Evolutionary conservation across 2,888 invertebrate species (phyloP), one percentile per base, ranked within the genome.

Genomic region (Rhagophthalmus giganteus): DNA sequence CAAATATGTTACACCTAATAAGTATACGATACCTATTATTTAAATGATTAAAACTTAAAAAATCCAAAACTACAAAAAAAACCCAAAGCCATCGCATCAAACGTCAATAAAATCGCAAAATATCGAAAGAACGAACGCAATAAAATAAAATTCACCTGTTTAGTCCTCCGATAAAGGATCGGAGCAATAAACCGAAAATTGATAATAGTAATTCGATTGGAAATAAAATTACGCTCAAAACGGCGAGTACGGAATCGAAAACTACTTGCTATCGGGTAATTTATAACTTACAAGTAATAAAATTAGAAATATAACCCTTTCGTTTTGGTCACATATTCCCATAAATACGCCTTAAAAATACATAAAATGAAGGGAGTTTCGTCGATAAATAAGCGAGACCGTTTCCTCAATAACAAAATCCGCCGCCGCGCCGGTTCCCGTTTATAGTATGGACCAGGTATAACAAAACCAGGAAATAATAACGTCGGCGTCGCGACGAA

Each of bases 301-400:
- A 48, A 48, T 48, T 35, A 41, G 41, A 48, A 49, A 49, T 42
- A 49, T 42, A 49, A 42, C 42, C 35, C 49, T 37, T 49, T 31
- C 35, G 32, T 31, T 49, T 40, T 41, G 35, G 27, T 35, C 39
- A 14, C 14, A 26, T 41, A 34, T 27, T 28, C 26, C 38, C 32
- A 51, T 49, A 51, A 51, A 51, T 51, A 45, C 39, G 51, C 32
- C 44, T 45, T 51, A 45, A 51, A 51, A 51, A 45, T 51, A 45
- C 44, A 51, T 51, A 52, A 50, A 50, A 49, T 45, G 38, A 45
- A 24, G 33, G 28, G 30, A 30, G 34, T 40, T 34, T 44, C 39
- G 46, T 52, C 45, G 45, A 52, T 52, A 52, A 52, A 52, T 46
- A 52, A 52, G 51, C 31, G 30, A 8, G 27, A 27, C 44, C 34